Base-by-base conservation (phyloP, 2,888 invertebrate genomes). In the Trissoscelio sp. region DNA sequence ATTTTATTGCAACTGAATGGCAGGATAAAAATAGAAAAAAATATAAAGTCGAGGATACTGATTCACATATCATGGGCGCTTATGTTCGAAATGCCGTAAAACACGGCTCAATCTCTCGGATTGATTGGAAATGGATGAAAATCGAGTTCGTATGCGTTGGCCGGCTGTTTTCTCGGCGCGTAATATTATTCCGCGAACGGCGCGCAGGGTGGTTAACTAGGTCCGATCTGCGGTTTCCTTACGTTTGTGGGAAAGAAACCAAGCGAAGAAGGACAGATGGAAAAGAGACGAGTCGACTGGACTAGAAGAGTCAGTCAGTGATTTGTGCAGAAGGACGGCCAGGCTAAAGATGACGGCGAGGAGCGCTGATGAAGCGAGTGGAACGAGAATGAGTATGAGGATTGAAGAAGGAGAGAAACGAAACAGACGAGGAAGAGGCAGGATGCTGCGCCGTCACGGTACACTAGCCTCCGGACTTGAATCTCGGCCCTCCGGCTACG, bases 391-490 rank as follows among this genome's bases (percentile, higher is more conserved):
- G 83, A 74, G 78, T 60, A 74, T 44, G 82, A 74, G 74, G 60
- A 78, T 66, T 78, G 74, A 39, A 66, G 77, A 70, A 77, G 60
- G 67, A 80, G 67, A 64, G 79, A 53, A 60, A 62, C n/a, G 67
- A 24, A 74, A 58, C 83, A 84, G 86, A 85, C 82, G 84, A 84
- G 85, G 86, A 86, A 53, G 46, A 69, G 74, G 80, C 88, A 88
- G 89, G 89, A 89, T 89, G 89, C 89, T 88, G 88, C 85, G 87
- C 87, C 90, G 90, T 88, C 88, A 88, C 88, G 88, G 88, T 88
- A 88, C 87, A 87, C 88, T 88, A 88, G 88, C 88, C 79, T 62
- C 73, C 55, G 73, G 73, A 79, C 79, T 79, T 79, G 79, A 88
- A 88, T 88, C 87, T 83, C 83, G 83, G 86, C 86, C 88, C 88